Evolutionary conservation across 2,113 vertebrate genomes (phyloP).

Genomic region (Sinosuthora webbiana): DNA sequence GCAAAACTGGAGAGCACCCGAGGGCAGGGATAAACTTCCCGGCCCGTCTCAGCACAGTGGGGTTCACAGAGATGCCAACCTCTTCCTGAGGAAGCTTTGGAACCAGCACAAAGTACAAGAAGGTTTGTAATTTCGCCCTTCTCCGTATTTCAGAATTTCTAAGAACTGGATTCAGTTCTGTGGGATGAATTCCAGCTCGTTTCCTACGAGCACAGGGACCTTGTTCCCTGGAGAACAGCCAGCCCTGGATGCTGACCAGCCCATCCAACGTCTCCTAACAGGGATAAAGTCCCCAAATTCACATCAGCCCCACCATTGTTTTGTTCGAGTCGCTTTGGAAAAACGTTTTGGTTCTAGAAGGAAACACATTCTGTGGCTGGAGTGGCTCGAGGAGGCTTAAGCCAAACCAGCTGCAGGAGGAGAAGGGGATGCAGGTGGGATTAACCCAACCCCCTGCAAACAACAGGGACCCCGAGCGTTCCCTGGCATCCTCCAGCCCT

Average conservation of each 20-base stretch:
- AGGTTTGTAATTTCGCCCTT: neutral
- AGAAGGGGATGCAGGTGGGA: neutral
- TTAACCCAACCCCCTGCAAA: neutral
- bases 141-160: neutral
- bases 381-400: neutral
- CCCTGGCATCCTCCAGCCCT: neutral
- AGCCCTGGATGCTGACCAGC: neutral
- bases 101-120: neutral
- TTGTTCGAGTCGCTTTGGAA: neutral
- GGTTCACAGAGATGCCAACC: neutral
- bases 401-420: neutral
- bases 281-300: neutral
- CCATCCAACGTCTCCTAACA: neutral
- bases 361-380: neutral
- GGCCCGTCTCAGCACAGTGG: rapidly evolving
- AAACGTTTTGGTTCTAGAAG: neutral
- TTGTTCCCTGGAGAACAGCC: neutral
- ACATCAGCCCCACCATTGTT: rapidly evolving
- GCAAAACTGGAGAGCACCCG: neutral
- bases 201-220: neutral
- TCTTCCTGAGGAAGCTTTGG: neutral
- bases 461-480: rapidly evolving
- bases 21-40: neutral
- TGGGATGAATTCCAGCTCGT: neutral
- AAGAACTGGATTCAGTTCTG: neutral